Evolutionary conservation across 1,140 invertebrate genomes (phyloP).

Genomic region (Sinonovacula constricta): DNA sequence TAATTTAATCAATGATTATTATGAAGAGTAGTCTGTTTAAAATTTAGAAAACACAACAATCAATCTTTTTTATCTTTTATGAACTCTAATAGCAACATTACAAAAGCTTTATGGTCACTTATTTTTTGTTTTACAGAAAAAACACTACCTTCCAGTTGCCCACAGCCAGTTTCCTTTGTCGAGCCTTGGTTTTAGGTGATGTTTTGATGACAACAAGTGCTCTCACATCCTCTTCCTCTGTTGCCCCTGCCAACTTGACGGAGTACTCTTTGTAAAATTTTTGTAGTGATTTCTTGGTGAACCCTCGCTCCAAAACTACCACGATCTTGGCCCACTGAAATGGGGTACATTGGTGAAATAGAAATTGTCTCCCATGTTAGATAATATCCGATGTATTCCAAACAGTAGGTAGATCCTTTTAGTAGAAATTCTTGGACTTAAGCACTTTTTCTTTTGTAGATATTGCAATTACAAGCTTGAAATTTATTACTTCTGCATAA

Average conservation of each 20-base stretch:
- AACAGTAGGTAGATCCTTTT: no score
- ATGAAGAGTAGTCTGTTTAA: not conserved
- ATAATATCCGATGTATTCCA: no score
- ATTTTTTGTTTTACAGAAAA: no score
- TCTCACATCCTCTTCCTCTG: constrained; percentile 80
- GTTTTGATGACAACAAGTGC: constrained; percentile 99
- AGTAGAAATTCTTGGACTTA: no score
- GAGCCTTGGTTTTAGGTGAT: constrained; percentile 96
- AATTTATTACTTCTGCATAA: no score
- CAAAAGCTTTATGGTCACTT: not conserved
- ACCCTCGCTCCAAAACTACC: constrained; percentile 94
- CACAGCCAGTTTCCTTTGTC: constrained; percentile 97
- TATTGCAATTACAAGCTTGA: no score
- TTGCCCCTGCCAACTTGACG: constrained; percentile 85
- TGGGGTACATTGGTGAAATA: no score
- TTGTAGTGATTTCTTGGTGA: constrained; percentile 92
- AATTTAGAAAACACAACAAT: not conserved
- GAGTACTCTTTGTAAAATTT: constrained; percentile 96
- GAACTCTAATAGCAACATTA: not conserved
- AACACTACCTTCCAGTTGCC: constrained; percentile 97
- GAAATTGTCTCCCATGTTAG: no score
- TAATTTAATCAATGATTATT: no score
- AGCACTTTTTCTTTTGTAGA: no score
- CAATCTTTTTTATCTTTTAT: not conserved
- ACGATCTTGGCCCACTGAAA: constrained; percentile 98